Evolutionary conservation across 2,888 invertebrate genomes (phyloP), one percentile per base, ranked within the genome.

Genomic region (Argyresthia goedartella): DNA sequence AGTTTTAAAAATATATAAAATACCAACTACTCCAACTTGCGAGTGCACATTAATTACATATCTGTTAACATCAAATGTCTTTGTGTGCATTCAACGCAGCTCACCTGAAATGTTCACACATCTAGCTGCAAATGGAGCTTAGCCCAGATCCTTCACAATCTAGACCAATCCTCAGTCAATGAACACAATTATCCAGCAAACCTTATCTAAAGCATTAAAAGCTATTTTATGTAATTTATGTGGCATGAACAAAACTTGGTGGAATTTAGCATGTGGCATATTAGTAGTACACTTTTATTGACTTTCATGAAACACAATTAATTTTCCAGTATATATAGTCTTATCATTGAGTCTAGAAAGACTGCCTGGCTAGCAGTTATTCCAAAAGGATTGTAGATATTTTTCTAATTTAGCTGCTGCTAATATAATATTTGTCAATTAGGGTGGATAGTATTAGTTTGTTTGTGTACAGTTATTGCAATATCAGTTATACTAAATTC

Each of bases 141-240:
- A n/a, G 43, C 45, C 51, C 25, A 6, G 39, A 43, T 11, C 35
- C 49, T 14, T 36, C 9, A 33, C 51, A 39, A n/a, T 36, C 49
- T 36, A 15, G 13, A 11, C 52, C 60, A 59, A 58, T 65, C 69
- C 67, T 85, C 85, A 82, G 81, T 82, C 84, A 80, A 79, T 85
- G 81, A 85, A 84, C 85, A 85, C 85, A 86, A 82, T 82, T 73
- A 79, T 77, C 77, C 84, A 79, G 79, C 82, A 72, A 80, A 81
- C 75, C 85, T 85, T 85, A 86, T 61, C 84, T 84, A 85, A 82
- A 86, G 85, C 85, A 72, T 84, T 85, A 86, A 60, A 85, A 85
- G 84, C 86, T 86, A 86, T 75, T 73, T 77, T 75, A 71, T 76
- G 68, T 81, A 25, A 25, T 25, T 25, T 79, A 81, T 75, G 85